These are phyloP conservation scores for Drosophila sp. DNA, from an alignment of 1,140 invertebrate genomes.

Conservation along the genomic window DNA sequence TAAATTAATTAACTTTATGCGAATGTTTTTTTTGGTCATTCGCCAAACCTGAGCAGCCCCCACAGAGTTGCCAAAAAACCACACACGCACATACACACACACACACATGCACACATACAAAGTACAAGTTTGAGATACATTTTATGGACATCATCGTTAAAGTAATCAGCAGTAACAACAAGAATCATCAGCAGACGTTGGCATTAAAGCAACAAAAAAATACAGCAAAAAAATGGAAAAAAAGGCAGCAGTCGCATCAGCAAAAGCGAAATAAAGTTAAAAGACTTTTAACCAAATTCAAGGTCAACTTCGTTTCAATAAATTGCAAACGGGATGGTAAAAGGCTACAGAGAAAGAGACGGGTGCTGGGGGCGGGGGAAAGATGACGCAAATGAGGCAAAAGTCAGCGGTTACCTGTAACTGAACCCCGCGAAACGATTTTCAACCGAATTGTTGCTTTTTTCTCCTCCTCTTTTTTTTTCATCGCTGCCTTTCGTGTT, in stretches of 20 bases:
- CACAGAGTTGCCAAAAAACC: conserved; percentile 38
- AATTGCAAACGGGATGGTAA: conserved; percentile 72
- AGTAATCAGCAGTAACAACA: conserved; percentile 76
- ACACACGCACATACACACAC: neutral
- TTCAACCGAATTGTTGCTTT: conserved; percentile 54
- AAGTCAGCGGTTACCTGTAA: conserved; percentile 71
- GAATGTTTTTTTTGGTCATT: conserved; percentile 17
- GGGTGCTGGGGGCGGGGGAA: conserved; percentile 5
- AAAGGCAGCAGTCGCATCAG: conserved; percentile 38
- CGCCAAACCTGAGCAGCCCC: conserved; percentile 60
- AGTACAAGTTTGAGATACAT: conserved; percentile 57
- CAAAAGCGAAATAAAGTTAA: conserved; percentile 72
- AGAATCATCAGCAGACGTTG: conserved; percentile 63
- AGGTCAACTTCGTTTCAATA: conserved; percentile 80
- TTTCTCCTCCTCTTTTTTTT: neutral
- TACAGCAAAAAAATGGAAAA: conserved; percentile 29
- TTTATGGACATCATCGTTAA: conserved; percentile 78
- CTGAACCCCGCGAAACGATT: conserved; percentile 48
- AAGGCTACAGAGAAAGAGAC: conserved; percentile 25
- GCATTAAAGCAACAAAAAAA: conserved; percentile 48
- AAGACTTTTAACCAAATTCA: conserved; percentile 80
- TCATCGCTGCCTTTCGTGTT: conserved; percentile 39
- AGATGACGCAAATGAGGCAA: conserved; percentile 72
- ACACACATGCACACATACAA: conserved; percentile 23
- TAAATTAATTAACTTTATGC: conserved; percentile 5